phyloP scores from a whole-genome alignment of 2,888 invertebrate genomes.

The Mactromeris polynyma region DNA sequence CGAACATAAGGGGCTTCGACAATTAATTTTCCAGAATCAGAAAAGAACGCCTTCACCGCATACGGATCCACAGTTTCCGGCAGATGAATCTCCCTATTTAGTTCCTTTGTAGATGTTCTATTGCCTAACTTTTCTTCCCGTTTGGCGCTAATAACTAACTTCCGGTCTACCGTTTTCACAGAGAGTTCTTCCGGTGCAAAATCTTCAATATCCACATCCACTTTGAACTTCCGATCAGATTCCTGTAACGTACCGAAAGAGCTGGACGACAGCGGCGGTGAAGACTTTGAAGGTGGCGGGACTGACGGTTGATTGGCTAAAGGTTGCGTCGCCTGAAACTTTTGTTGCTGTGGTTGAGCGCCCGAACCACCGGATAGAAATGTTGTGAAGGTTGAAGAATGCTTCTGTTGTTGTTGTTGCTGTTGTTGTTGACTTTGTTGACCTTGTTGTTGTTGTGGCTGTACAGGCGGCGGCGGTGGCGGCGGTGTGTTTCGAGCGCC shows the following conservation, averaged over 20 bases:
- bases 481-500: constrained; percentile 73
- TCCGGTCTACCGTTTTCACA: constrained; percentile 85
- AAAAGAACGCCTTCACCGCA: constrained; percentile 85
- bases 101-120: constrained; percentile 84
- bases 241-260: constrained; percentile 76
- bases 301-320: constrained; percentile 38
- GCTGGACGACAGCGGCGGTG: constrained; percentile 50
- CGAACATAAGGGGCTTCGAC: constrained; percentile 84
- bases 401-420: constrained; percentile 55
- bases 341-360: constrained; percentile 3
- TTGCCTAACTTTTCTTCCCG: constrained; percentile 84
- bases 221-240: constrained; percentile 81
- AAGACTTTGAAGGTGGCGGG: constrained; percentile 31
- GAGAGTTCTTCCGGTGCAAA: constrained; percentile 86
- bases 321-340: constrained; percentile 38
- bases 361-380: constrained; percentile 71
- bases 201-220: constrained; percentile 86
- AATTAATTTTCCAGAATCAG: constrained; percentile 84
- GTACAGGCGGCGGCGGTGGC: constrained; percentile 43
- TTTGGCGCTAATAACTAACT: constrained; percentile 83
- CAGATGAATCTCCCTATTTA: constrained; percentile 85
- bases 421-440: constrained; percentile 42
- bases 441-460: constrained; percentile 41
- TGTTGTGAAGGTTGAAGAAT: constrained; percentile 75
- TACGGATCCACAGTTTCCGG: constrained; percentile 86